Evolutionary conservation across 2,113 vertebrate genomes (phyloP), one percentile per base, ranked within the genome.

Genomic region (Crotalus tigris): DNA sequence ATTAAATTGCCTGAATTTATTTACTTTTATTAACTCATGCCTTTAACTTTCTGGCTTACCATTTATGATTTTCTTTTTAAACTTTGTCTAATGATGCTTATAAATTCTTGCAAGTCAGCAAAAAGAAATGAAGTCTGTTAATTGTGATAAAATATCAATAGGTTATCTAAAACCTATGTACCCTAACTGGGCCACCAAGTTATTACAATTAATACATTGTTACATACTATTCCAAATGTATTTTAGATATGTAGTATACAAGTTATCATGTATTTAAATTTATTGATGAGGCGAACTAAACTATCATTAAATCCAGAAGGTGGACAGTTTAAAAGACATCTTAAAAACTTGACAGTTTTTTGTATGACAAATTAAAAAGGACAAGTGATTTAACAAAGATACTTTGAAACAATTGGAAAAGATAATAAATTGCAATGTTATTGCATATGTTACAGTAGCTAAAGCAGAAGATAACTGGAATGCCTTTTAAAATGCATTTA

Each of bases 51-150:
- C 29, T 69, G 64, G 29, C 64, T 69, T 69, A 69, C 29, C 12
- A 69, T 69, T 69, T 64, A 29, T n/a, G 4, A 64, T 26, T n/a
- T n/a, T n/a, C 29, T 69, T n/a, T 69, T 29, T 33, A n/a, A 69
- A 69, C 29, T 69, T 69, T 15, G 61, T n/a, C 26, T n/a, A 64
- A 64, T 33, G 11, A n/a, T 69, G 64, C 64, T 69, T 69, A 69
- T 9, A 61, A 61, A 92, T 94, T 85, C 89, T 12, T 75, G 87
- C 49, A 94, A 69, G 23, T 88, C 21, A 90, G 90, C 89, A 92
- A 94, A 94, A 96, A 69, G 12, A 33, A 69, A 69, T 15, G 5
- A 69, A 69, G 29, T 13, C 13, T 69, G 64, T 69, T 69, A n/a
- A 69, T 69, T 33, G 12, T 69, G 29, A 69, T 69, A n/a, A 69